phyloP scores from a whole-genome alignment of 2,113 vertebrate species.

The Athene cunicularia region DNA sequence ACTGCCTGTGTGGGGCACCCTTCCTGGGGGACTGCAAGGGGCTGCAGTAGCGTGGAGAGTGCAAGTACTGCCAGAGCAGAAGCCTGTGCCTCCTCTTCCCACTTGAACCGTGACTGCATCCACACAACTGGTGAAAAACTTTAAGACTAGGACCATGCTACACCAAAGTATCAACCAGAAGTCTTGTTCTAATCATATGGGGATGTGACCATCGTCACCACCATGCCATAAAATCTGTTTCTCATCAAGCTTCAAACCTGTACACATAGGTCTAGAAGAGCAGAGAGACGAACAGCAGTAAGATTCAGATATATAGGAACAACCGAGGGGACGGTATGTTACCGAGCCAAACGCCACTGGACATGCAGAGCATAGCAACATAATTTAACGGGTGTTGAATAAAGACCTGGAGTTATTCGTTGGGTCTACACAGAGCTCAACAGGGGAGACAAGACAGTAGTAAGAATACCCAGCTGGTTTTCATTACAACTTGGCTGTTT shows the following conservation, averaged over 20 bases:
- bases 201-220: fast-evolving
- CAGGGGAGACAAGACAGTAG: neutral
- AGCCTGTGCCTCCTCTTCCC: neutral
- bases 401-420: neutral
- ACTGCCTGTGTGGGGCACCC: fast-evolving
- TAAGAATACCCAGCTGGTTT: neutral
- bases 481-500: neutral
- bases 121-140: neutral
- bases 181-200: neutral
- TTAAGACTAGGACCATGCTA: neutral
- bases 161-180: neutral
- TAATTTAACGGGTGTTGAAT: neutral
- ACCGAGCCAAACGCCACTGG: neutral
- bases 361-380: neutral
- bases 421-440: neutral
- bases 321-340: too few relatives aligned
- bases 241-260: neutral
- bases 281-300: neutral
- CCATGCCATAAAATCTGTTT: neutral
- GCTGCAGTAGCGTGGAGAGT: fast-evolving
- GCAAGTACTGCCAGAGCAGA: neutral
- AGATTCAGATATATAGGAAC: neutral
- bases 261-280: neutral
- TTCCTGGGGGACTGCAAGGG: neutral
- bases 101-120: neutral